phyloP scores from a whole-genome alignment of 2,888 invertebrate genomes.

The Drosophila barbarae region DNA sequence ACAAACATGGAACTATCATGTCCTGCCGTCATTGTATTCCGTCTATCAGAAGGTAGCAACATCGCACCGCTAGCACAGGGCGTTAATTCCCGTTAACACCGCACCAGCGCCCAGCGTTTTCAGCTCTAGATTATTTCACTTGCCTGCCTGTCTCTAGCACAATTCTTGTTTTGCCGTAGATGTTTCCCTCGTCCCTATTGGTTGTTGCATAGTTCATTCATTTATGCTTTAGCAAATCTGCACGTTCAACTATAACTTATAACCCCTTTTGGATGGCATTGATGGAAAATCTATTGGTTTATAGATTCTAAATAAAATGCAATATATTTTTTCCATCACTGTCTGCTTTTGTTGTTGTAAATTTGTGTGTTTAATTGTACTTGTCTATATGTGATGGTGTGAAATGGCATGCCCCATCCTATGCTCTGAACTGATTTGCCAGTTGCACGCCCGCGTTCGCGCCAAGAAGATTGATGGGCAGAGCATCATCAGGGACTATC shows the following conservation, averaged over 20 bases:
- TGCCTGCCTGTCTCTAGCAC: slow-evolving; percentile 3
- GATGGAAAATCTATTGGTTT: slow-evolving; percentile 1
- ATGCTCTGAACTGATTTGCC: slow-evolving; percentile 24
- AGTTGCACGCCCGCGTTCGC: slow-evolving; percentile 58
- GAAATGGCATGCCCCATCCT: slow-evolving; percentile 45
- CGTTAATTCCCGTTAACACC: slow-evolving; percentile 3
- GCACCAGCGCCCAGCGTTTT: slow-evolving; percentile 7
- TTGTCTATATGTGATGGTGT: slow-evolving; percentile 33
- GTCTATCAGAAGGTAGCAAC: slow-evolving; percentile 89
- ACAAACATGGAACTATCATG: slow-evolving; percentile 90
- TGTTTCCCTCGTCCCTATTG: slow-evolving; percentile 16
- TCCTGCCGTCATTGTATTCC: slow-evolving; percentile 90
- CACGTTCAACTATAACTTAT: slow-evolving; percentile 18
- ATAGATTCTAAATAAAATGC: background rate
- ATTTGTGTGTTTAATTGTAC: slow-evolving; percentile 40
- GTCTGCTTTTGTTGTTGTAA: slow-evolving; percentile 24
- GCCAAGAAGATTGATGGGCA: slow-evolving; percentile 53
- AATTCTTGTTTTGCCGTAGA: slow-evolving; percentile 16
- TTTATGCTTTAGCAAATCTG: slow-evolving; percentile 33
- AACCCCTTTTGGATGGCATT: background rate
- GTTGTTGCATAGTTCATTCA: slow-evolving; percentile 23
- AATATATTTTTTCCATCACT: slow-evolving; percentile 7
- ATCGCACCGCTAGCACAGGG: slow-evolving; percentile 12
- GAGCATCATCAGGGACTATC: slow-evolving; percentile 61
- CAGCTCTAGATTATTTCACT: slow-evolving; percentile 19